Base-by-base conservation (phyloP, 2,113 vertebrate species). In the Channa maculata region DNA sequence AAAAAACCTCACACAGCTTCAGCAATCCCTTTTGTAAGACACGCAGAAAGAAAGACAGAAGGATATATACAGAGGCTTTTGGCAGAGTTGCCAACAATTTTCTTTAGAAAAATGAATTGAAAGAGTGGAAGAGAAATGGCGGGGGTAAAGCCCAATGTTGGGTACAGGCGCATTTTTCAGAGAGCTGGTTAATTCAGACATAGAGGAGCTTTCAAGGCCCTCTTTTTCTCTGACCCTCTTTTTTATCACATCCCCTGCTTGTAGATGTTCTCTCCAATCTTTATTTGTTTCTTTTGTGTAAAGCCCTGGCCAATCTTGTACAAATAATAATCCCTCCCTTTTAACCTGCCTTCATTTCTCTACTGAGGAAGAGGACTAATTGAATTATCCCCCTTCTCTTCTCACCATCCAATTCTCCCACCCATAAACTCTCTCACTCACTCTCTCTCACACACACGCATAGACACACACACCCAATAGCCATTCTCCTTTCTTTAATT, bases 331-430 rank as follows among this genome's bases (percentile, higher is more conserved):
- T 97, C 97, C 96, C 89, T 94, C 72, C 94, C 91, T 92, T 94
- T 93, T 94, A 93, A 96, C 96, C 94, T 96, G 95, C 95, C 94
- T 96, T 96, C 95, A 92, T 88, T 92, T 94, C 94, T 95, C 92
- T 88, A 83, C 71, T 90, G 85, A 95, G 94, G 96, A 96, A 89
- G 82, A 90, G 81, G 84, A 94, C 96, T 98, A 97, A 98, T 97
- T 98, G 95, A 98, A 98, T 98, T 98, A 97, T 98, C 95, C 96
- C 95, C 96, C 95, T 95, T 95, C 95, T 96, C 95, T 86, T 89
- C 95, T 89, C 87, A 81, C 89, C 87, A 76, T 95, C 90, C 88
- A 90, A 75, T 84, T 85, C 86, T 92, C 95, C 95, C 95, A 96
- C 96, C 95, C 95, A 91, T 90, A 86, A 88, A 92, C 88, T 89